Conservation (phyloP, 2,113 vertebrate species). For the Cyprinus carpio region DNA sequence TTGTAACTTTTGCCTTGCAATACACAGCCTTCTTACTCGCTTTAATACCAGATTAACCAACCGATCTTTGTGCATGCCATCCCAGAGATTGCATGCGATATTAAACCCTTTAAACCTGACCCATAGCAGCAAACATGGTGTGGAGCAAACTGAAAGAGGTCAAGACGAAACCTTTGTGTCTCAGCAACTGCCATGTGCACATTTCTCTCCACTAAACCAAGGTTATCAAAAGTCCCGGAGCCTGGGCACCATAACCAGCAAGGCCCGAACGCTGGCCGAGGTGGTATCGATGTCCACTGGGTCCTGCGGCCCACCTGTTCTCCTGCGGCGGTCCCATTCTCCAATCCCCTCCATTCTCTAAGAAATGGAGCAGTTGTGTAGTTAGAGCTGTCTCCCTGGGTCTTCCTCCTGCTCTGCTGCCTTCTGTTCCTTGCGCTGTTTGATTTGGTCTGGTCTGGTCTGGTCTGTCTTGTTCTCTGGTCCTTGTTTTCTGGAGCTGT, state of each 20-base stretch:
- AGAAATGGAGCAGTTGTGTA: constrained; percentile 47
- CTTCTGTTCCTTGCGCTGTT: constrained; percentile 37
- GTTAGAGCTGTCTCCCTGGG: constrained; percentile 28
- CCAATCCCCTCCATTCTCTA: constrained; percentile 74
- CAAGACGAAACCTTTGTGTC: constrained; percentile 31
- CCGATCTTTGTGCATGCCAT: constrained; percentile 43
- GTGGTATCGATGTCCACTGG: constrained; percentile 68
- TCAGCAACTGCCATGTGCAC: constrained; percentile 45
- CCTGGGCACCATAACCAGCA: constrained; percentile 73
- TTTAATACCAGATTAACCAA: constrained; percentile 36
- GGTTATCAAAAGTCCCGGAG: constrained; percentile 74
- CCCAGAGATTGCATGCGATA: constrained; percentile 48
- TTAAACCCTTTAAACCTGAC: constrained; percentile 43
- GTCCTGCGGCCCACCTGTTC: constrained; percentile 71
- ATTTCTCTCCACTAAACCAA: constrained; percentile 71
- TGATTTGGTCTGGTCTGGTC: constrained; percentile 33
- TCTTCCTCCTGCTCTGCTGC: constrained; percentile 32
- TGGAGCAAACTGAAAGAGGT: constrained; percentile 18
- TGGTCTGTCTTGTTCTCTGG: constrained; percentile 45
- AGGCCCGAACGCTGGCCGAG: constrained; percentile 71
- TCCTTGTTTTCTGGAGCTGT: constrained; percentile 42
- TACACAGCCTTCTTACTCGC: constrained; percentile 5
- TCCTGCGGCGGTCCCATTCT: constrained; percentile 53
- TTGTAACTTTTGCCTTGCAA: constrained; percentile 4
- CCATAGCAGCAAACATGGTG: constrained; percentile 35